phyloP scores from a whole-genome alignment of 2,888 invertebrate species.

The Pristionchus arcanus region DNA sequence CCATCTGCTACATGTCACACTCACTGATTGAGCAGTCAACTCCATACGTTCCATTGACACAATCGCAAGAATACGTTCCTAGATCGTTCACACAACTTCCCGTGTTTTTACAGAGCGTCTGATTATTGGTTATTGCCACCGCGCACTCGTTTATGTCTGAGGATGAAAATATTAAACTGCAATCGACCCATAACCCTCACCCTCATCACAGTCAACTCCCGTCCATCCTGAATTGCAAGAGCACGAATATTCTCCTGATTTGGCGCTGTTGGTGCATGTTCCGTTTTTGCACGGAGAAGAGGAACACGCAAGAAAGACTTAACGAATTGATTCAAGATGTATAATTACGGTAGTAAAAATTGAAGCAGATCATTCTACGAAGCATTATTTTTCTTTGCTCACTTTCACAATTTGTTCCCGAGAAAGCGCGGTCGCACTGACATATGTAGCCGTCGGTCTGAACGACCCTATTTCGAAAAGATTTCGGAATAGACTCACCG shows the following conservation, averaged over 20 bases:
- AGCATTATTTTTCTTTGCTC: no score
- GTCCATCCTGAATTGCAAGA: constrained; percentile 37
- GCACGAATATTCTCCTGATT: constrained; percentile 27
- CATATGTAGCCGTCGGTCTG: neutral
- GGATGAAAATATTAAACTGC: neutral
- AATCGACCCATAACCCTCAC: neutral
- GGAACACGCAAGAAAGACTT: neutral
- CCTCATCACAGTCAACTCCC: constrained; percentile 30
- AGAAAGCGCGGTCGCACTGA: neutral
- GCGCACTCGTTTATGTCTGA: neutral
- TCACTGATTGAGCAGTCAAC: neutral
- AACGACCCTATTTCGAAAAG: neutral
- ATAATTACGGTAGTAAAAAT: no score
- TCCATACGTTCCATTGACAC: neutral
- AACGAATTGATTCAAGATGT: no score
- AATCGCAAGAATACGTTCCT: neutral
- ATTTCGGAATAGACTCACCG: neutral
- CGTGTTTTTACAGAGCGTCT: neutral
- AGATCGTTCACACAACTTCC: neutral
- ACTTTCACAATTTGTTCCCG: constrained; percentile 29
- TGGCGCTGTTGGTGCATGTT: neutral
- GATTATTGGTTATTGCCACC: neutral
- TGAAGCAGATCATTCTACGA: no score
- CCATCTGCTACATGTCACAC: neutral
- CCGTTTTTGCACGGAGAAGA: neutral